phyloP scores from a whole-genome alignment of 2,888 invertebrate species.

The Stenodera caucasica region DNA sequence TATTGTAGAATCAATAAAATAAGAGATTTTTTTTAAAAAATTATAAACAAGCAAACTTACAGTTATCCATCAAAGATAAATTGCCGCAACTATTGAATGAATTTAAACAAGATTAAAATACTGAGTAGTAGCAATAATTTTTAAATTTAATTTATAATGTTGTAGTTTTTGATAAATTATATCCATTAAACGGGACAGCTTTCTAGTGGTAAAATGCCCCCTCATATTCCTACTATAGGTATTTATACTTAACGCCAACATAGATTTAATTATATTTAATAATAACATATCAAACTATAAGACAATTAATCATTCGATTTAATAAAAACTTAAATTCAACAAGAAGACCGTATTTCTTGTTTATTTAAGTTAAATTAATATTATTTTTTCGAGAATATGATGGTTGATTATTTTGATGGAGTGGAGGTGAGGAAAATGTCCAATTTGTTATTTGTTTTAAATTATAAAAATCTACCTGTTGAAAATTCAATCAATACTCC shows the following conservation, averaged over 20 bases:
- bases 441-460: conserved; percentile 13
- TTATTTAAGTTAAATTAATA: not conserved
- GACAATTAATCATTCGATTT: conserved; percentile 26
- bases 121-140: not conserved
- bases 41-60: too few species aligned
- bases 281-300: conserved; percentile 21
- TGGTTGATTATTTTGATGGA: not conserved
- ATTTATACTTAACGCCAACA: conserved; percentile 22
- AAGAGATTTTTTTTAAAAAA: too few species aligned
- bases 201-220: conserved; percentile 16
- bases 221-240: not conserved
- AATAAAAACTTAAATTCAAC: not conserved
- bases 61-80: too few species aligned
- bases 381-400: too few species aligned
- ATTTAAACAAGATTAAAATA: not conserved
- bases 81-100: too few species aligned
- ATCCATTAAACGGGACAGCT: conserved; percentile 24
- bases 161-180: conserved; percentile 22
- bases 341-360: not conserved
- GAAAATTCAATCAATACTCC: conserved; percentile 9
- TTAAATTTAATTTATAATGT: conserved; percentile 7
- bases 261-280: conserved; percentile 27
- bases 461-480: conserved; percentile 20
- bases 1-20: too few species aligned
- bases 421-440: not conserved